Evolutionary conservation across 1,140 invertebrate species (phyloP).

Genomic region (Drosophila kepulauana): DNA sequence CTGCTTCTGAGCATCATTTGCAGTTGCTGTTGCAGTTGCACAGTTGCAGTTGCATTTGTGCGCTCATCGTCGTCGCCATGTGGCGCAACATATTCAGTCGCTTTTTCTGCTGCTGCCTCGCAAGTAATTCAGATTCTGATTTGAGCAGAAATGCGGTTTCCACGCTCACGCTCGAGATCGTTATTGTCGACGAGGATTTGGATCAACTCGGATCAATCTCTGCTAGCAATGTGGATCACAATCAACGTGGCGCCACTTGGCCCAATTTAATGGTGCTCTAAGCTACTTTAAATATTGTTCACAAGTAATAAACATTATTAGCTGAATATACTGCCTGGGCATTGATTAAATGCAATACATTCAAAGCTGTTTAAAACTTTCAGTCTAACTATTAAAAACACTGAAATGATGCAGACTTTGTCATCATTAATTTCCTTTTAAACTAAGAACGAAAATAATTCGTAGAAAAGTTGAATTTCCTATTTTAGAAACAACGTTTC

Average conservation of each 20-base stretch:
- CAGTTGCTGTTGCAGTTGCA: slow-evolving; percentile 7
- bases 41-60: slow-evolving; percentile 6
- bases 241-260: not conserved
- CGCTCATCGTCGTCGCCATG: slow-evolving; percentile 12
- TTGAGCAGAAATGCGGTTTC: not conserved
- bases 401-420: too few relatives aligned
- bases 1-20: not conserved
- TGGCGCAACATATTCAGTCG: slow-evolving; percentile 9
- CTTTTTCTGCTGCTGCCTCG: slow-evolving; percentile 8
- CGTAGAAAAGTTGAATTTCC: too few relatives aligned
- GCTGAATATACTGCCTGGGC: too few relatives aligned
- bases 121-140: not conserved
- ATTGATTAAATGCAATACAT: too few relatives aligned
- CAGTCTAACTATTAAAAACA: too few relatives aligned
- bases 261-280: slow-evolving; percentile 30
- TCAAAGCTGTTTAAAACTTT: too few relatives aligned
- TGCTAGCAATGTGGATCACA: not conserved
- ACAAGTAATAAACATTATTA: too few relatives aligned
- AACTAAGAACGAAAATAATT: too few relatives aligned
- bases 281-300: too few relatives aligned
- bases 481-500: too few relatives aligned
- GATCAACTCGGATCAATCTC: not conserved
- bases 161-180: slow-evolving; percentile 29
- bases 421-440: too few relatives aligned
- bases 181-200: slow-evolving; percentile 30